Evolutionary conservation across 2,797 vertebrate genomes (phyloP), one percentile per base, ranked within the genome.

Genomic region (Etheostoma nigrum): DNA sequence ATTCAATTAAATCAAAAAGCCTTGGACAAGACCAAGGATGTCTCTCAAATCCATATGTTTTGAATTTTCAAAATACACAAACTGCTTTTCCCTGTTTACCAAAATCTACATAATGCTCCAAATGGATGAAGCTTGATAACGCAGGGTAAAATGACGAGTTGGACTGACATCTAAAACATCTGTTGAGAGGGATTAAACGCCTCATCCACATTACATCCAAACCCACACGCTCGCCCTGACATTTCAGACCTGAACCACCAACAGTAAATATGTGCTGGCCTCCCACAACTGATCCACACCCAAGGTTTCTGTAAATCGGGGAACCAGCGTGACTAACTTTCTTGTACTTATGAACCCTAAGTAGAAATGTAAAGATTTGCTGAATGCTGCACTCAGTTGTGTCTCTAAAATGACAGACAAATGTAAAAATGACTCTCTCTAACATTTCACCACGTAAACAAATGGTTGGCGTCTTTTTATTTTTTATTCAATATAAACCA

Each of bases 1-100:
- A 54, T 18, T 12, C 2, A 8, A 49, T 25, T 5, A 6, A 47
- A 42, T 51, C 8, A 40, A 33, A 42, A 61, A 53, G 36, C 25
- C 48, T 33, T 67, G 42, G 55, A 70, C 48, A 48, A 82, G 74
- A 82, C 18, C 62, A 83, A 83, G 85, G 40, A 44, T 16, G 78
- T 74, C 65, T 79, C 30, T 62, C 19, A 42, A 30, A 54, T 33
- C 19, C 63, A 60, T 9, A 21, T 57, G 27, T 13, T 69, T 21
- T 13, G 4, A 16, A 51, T 62, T 72, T 52, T 65, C 11, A 36
- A 13, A 57, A 51, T n/a, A 2, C 4, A 51, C 12, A 4, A 11
- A 30, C 48, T 33, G 60, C 48, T 53, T 48, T 52, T 61, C 18
- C 25, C 54, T 33, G 63, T 72, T 67, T 63, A 64, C 23, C 44